Percentiles rank a stretch among this genome's conserved stretches.
Evolutionary conservation across 2,888 invertebrate genomes (phyloP).

Genomic region (Meteorus colon): DNA sequence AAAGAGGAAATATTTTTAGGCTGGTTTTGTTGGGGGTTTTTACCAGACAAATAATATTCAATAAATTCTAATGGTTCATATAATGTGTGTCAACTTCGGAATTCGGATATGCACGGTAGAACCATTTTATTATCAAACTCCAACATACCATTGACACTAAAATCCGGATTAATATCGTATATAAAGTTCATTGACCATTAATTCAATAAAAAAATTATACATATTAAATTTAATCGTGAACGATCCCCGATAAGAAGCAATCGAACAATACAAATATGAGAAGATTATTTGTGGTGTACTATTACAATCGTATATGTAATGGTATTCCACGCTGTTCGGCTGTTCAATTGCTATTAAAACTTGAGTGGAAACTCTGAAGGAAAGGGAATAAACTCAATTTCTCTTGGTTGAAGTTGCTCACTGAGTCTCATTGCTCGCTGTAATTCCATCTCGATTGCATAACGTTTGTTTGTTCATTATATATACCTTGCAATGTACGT

Average conservation of each 20-base stretch:
- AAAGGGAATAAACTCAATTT: neutral
- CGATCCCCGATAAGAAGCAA: neutral
- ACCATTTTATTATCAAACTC: no score
- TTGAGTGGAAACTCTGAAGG: neutral
- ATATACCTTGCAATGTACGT: neutral
- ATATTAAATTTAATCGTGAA: neutral
- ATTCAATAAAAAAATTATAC: neutral
- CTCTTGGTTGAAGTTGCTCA: neutral
- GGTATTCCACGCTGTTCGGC: no score
- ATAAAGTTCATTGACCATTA: neutral
- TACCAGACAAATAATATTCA: no score
- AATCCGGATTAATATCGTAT: neutral
- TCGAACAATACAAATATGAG: neutral
- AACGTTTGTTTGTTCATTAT: slow-evolving; percentile 6
- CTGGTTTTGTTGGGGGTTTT: no score
- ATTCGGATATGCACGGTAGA: no score
- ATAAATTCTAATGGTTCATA: no score
- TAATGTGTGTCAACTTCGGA: no score
- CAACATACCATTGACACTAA: neutral
- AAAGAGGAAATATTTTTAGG: no score
- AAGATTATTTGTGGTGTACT: neutral
- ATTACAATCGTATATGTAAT: neutral
- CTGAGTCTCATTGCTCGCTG: neutral
- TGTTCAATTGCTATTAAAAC: neutral
- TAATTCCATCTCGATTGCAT: slow-evolving; percentile 19